Evolutionary conservation across 2,797 vertebrate genomes (phyloP), one percentile per base, ranked within the genome.

Genomic region (Gallirallus australis): DNA sequence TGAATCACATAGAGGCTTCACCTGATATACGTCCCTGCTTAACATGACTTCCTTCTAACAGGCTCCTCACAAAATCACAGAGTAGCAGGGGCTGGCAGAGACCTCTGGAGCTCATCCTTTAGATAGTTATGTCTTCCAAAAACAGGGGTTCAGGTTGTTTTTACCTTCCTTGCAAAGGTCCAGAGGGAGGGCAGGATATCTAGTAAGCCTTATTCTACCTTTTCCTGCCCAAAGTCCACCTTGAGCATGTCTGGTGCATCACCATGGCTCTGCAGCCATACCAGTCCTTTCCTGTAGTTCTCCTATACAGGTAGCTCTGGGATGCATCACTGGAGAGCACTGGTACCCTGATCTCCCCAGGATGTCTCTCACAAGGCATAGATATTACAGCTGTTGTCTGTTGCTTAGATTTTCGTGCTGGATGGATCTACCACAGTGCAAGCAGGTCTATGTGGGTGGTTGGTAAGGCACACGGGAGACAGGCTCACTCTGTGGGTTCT

Each of bases 381-480:
- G 42, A 7, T 78, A 6, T 56, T 83, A 42, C 27, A 53, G 20
- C 11, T 61, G 40, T 47, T 50, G 61, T 65, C 28, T 17, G 3
- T 7, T 53, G 53, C 50, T 18, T 54, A 45, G 57, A 40, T 45
- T 68, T 81, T 68, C 14, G 0, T 68, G 39, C 72, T 70, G 39
- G 6, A 37, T 71, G 50, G 23, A 45, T 68, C 54, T 61, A 21
- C 37, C 31, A 6, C 0, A 0, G 9, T 24, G 27, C 47, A 77
- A 33, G 21, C 42, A 35, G 47, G 35, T 35, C 15, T 10, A 15
- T 0, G 0, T 35, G 28, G 16, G 20, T 56, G 45, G 23, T 19
- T n/a, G 48, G 45, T 19, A 57, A 48, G 23, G 9, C 11, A 2
- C 57, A 57, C 40, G 18, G n/a, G 28, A 79, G 48, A 11, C 12